Evolutionary conservation across 2,888 invertebrate species (phyloP), one percentile per base, ranked within the genome.

Genomic region (Agrilus mali): DNA sequence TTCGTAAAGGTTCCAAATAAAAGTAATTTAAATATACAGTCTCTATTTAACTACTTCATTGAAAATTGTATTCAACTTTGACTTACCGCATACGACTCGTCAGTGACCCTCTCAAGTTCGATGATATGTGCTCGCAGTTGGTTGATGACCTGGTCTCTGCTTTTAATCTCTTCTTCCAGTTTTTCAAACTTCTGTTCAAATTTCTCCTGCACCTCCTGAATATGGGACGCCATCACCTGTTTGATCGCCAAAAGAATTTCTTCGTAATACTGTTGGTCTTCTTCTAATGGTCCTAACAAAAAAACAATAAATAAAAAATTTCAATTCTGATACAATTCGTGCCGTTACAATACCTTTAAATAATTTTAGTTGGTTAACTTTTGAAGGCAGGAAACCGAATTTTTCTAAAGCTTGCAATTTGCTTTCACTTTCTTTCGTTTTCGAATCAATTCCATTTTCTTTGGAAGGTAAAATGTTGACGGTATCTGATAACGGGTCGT

Each of bases 231-330:
- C 65, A 89, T 83, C 38, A 87, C 82, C 61, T 86, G 82, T 61
- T 85, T 84, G 47, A 89, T 86, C 4, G 66, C 87, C 51, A 79
- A 65, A 38, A 88, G 71, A 17, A 89, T 79, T 63, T 86, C 86
- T 33, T 82, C 80, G 60, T 86, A 81, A 67, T 83, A 86, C 61
- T 86, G 86, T 58, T 87, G 86, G 55, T 86, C 82, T 36, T 67
- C 65, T 60, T 80, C 80, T 43, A 78, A 64, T 22, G 78, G 75
- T 49, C 77, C 80, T 80, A 16, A 31, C 12, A 31, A 22, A 41
- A 41, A 12, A 42, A 40, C 10, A 17, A 36, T 2, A 47, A 48
- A 12, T 20, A 38, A 38, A 4, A 43, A 22, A 27, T 36, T 15
- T 27, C 17, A 42, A 36, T 33, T 31, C 34, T 6, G 20, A 7